Percentiles rank a stretch among this genome's conserved stretches.
These are phyloP conservation scores for Drosophila hamatofila DNA, from an alignment of 2,888 invertebrate species.

Conservation along the genomic window DNA sequence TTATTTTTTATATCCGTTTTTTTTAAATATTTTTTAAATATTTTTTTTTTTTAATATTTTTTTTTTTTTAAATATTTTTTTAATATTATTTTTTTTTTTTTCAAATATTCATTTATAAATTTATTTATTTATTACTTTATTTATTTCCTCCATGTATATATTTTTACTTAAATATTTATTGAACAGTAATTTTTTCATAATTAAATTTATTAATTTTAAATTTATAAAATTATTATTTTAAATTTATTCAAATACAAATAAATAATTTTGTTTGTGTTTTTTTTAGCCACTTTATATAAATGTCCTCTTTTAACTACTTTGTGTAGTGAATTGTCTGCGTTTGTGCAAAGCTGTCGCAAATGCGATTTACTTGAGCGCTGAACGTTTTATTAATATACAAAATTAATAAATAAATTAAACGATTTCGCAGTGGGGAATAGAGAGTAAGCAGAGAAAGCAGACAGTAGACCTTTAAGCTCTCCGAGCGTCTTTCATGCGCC, in stretches of 20 bases:
- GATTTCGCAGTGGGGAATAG: constrained; percentile 29
- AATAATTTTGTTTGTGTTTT: no score
- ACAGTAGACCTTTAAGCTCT: constrained; percentile 18
- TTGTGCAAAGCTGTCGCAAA: constrained; percentile 3
- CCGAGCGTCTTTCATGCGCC: constrained; percentile 31
- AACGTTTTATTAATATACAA: constrained; percentile 62
- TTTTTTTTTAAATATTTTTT: no score
- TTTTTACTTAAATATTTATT: background rate
- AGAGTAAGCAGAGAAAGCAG: background rate
- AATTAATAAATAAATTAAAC: constrained; percentile 77
- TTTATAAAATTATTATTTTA: no score
- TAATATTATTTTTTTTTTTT: background rate
- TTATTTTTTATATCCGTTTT: no score
- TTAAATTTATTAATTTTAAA: no score
- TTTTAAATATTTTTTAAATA: no score
- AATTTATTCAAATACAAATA: background rate
- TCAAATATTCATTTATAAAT: no score
- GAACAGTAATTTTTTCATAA: no score
- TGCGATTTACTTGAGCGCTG: constrained; percentile 20
- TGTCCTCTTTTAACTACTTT: background rate
- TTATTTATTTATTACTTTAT: background rate
- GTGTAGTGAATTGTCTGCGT: background rate
- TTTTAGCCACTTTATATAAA: background rate
- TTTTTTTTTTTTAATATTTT: background rate
- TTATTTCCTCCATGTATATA: background rate